Conservation (phyloP, 2,797 vertebrate species). For the Coregonus suidteri region DNA sequence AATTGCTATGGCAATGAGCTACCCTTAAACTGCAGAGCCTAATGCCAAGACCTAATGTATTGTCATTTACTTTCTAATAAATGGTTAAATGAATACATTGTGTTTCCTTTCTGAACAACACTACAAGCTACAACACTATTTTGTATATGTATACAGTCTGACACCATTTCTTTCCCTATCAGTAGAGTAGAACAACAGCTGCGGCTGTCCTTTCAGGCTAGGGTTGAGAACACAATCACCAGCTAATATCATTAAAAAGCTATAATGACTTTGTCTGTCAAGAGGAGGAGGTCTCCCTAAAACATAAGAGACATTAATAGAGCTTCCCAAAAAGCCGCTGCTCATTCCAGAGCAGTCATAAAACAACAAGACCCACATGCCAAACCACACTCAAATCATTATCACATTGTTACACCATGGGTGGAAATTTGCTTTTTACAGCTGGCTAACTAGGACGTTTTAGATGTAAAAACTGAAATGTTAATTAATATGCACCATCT, state of each 20-base stretch:
- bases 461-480: too few relatives aligned
- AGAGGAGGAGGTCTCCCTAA: neutral
- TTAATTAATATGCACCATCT: neutral
- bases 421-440: neutral
- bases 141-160: neutral
- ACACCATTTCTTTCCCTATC: neutral
- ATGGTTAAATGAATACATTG: too few relatives aligned
- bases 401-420: neutral
- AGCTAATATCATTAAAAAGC: slow-evolving; percentile 5
- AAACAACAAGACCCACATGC: neutral
- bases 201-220: neutral
- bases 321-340: neutral
- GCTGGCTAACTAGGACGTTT: neutral
- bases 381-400: neutral
- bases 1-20: neutral
- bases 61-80: too few relatives aligned
- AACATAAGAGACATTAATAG: neutral
- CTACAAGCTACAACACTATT: neutral
- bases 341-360: neutral
- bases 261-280: neutral
- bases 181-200: neutral
- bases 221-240: neutral
- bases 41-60: too few relatives aligned
- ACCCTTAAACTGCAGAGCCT: neutral
- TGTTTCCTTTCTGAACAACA: neutral